These are phyloP conservation scores for Rhinogobio ventralis DNA, from an alignment of 2,797 vertebrate genomes.

Conservation along the genomic window DNA sequence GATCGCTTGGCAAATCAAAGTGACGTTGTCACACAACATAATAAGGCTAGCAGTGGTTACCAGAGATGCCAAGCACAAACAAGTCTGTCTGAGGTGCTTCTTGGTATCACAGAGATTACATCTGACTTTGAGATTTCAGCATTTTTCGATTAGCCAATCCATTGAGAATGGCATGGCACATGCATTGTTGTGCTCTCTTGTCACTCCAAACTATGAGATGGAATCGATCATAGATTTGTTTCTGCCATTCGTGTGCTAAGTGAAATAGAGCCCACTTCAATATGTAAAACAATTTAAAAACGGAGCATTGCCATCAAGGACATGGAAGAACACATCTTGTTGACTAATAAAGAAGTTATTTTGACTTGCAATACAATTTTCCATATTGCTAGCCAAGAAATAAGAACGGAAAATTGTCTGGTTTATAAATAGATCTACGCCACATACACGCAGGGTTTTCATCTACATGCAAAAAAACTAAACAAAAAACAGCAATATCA, in stretches of 20 bases:
- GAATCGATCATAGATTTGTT: slow-evolving; percentile 22
- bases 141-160: slow-evolving; percentile 30
- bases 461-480: background rate
- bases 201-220: slow-evolving; percentile 1
- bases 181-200: background rate
- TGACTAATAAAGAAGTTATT: background rate
- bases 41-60: slow-evolving; percentile 50
- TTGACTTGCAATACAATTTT: background rate
- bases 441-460: background rate
- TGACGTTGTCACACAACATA: slow-evolving; percentile 56
- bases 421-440: background rate
- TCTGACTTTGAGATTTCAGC: slow-evolving; percentile 33
- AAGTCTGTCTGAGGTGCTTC: slow-evolving; percentile 30
- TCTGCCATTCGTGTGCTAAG: background rate
- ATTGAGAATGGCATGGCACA: background rate
- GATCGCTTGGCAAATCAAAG: slow-evolving; percentile 59
- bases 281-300: slow-evolving; percentile 3
- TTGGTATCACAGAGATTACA: slow-evolving; percentile 47
- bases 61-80: slow-evolving; percentile 19
- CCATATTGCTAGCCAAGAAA: background rate
- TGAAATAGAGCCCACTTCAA: background rate
- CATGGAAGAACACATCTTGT: background rate
- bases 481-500: background rate
- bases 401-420: too few species aligned
- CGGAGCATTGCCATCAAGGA: background rate